These are phyloP conservation scores for Vanessa tameamea DNA, from an alignment of 1,140 invertebrate genomes.

Conservation along the genomic window DNA sequence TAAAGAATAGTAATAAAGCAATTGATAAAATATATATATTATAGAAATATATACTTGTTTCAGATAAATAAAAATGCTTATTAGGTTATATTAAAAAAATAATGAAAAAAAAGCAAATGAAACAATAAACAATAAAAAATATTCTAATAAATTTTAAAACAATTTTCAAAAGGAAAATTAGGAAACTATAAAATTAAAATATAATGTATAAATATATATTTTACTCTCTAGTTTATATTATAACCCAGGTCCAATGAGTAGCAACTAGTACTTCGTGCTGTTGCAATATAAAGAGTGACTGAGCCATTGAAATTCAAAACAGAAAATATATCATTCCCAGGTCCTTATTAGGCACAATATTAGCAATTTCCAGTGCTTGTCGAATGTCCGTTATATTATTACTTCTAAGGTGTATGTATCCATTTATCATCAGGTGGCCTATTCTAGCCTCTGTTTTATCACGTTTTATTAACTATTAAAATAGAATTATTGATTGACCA, in stretches of 20 bases:
- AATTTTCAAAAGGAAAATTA: too few relatives aligned
- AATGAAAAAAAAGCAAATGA: too few relatives aligned
- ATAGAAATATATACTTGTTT: too few relatives aligned
- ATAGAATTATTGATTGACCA: background rate
- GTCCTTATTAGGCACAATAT: slow-evolving; percentile 4
- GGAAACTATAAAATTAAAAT: too few relatives aligned
- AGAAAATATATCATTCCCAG: slow-evolving; percentile 1
- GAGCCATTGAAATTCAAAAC: slow-evolving; percentile 6
- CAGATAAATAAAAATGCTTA: too few relatives aligned
- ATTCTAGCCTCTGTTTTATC: background rate
- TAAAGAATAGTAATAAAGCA: too few relatives aligned
- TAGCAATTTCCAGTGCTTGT: slow-evolving; percentile 10
- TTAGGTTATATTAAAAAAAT: too few relatives aligned
- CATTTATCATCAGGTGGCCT: slow-evolving; percentile 1
- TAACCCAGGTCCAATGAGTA: background rate
- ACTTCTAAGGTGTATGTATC: background rate
- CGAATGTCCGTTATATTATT: slow-evolving; percentile 2
- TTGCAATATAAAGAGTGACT: slow-evolving; percentile 1
- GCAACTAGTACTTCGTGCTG: background rate
- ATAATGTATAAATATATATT: too few relatives aligned
- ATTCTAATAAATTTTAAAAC: too few relatives aligned
- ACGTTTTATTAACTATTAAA: background rate
- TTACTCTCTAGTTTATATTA: background rate
- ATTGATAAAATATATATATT: too few relatives aligned
- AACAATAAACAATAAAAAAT: too few relatives aligned